phyloP scores from a whole-genome alignment of 2,797 vertebrate species.

The Rhinogobio ventralis region DNA sequence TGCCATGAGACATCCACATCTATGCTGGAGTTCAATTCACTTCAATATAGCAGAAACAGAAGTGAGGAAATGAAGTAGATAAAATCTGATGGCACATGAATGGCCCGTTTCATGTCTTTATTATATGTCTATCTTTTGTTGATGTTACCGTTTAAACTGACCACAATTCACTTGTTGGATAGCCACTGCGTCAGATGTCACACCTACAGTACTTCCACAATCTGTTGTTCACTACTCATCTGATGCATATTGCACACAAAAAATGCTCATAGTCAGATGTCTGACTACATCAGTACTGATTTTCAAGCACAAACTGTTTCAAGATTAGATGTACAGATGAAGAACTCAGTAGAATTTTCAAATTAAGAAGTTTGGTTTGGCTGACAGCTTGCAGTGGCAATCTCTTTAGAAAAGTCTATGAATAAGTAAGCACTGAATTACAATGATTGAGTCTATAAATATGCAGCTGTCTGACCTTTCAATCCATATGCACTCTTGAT shows the following conservation, averaged over 20 bases:
- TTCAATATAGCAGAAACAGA: constrained; percentile 30
- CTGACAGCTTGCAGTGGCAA: constrained; percentile 13
- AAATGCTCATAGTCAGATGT: background rate
- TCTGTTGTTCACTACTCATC: no score
- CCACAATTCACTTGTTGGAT: background rate
- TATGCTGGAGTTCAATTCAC: constrained; percentile 11
- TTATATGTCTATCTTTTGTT: constrained; percentile 22
- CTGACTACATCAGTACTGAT: background rate
- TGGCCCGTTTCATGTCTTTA: constrained; percentile 21
- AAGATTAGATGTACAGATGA: background rate
- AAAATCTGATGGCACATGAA: constrained; percentile 26
- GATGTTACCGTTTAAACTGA: constrained; percentile 17
- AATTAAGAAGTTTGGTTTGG: constrained; percentile 39
- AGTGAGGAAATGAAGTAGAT: constrained; percentile 42
- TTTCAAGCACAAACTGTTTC: background rate
- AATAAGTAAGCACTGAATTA: constrained; percentile 32
- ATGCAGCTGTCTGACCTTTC: constrained; percentile 44
- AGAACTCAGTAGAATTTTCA: background rate
- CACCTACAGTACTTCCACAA: background rate
- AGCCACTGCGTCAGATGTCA: background rate
- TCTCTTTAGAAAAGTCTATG: constrained; percentile 19
- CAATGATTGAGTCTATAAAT: constrained; percentile 30
- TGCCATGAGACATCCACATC: constrained; percentile 30
- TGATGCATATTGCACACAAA: background rate
- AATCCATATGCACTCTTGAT: constrained; percentile 26